Evolutionary conservation across 2,113 vertebrate species (phyloP).

Genomic region (Excalfactoria chinensis): DNA sequence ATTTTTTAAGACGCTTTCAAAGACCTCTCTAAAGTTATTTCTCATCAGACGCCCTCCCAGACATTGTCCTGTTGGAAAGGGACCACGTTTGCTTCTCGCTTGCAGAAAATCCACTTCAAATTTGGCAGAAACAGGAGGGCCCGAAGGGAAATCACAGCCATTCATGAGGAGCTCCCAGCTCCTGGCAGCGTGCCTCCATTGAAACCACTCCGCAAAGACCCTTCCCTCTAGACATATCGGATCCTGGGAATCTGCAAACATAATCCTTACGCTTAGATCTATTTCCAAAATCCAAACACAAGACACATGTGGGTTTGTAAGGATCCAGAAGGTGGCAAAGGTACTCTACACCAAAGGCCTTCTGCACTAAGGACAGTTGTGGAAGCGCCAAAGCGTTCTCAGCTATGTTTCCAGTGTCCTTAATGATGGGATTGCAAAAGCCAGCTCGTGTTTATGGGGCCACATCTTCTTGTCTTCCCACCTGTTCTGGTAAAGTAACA

Average conservation of each 20-base stretch:
- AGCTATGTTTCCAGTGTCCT: neutral
- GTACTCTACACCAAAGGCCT: neutral
- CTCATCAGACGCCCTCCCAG: neutral
- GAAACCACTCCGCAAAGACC: neutral
- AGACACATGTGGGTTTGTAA: neutral
- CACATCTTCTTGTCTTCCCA: conserved; percentile 21
- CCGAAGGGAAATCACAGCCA: conserved; percentile 6
- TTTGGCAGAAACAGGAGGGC: conserved; percentile 4
- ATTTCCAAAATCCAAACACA: neutral
- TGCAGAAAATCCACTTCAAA: conserved; percentile 47
- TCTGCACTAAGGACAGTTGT: neutral
- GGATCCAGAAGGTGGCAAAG: neutral
- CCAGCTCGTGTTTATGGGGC: neutral
- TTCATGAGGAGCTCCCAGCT: conserved; percentile 31
- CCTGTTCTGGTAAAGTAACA: conserved; percentile 6
- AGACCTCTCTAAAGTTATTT: neutral
- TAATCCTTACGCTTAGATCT: neutral
- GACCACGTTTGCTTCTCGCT: conserved; percentile 44
- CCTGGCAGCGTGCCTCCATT: conserved; percentile 43
- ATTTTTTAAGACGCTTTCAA: neutral
- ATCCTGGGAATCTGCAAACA: neutral
- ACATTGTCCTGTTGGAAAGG: conserved; percentile 22
- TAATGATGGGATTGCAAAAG: conserved; percentile 28
- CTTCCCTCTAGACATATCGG: neutral
- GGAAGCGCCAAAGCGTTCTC: neutral